These are phyloP conservation scores for Macquaria australasica DNA, from an alignment of 2,113 vertebrate species.

Conservation along the genomic window DNA sequence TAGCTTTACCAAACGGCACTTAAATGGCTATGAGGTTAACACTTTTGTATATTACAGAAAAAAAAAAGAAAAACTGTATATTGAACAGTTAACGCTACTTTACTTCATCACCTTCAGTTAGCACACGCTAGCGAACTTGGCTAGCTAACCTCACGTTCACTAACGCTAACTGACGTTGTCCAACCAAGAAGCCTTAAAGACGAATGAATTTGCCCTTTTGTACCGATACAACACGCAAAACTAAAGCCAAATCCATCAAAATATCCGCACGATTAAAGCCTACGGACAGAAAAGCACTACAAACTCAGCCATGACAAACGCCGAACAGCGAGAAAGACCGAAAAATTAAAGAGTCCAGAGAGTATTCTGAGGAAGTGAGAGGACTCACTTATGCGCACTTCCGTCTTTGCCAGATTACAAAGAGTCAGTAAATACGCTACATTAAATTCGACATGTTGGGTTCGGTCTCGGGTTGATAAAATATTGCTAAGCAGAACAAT, in stretches of 20 bases:
- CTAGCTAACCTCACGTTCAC: constrained; percentile 50
- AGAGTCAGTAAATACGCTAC: too few relatives aligned
- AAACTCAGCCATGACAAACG: not conserved
- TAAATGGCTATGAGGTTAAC: not conserved
- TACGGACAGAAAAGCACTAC: not conserved
- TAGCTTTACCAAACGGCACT: not conserved
- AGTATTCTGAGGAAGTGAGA: constrained; percentile 41
- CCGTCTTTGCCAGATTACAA: constrained; percentile 32
- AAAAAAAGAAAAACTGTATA: not conserved
- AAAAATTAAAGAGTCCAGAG: constrained; percentile 43
- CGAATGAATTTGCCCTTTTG: not conserved
- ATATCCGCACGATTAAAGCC: accelerated
- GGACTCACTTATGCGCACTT: not conserved
- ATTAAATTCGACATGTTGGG: too few relatives aligned
- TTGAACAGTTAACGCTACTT: not conserved
- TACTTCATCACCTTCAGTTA: constrained; percentile 16
- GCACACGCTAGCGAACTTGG: constrained; percentile 44
- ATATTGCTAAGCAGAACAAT: not conserved
- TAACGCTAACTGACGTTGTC: constrained; percentile 30
- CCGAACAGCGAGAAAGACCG: constrained; percentile 6
- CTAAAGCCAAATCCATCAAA: constrained; percentile 21
- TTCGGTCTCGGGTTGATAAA: not conserved
- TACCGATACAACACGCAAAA: not conserved
- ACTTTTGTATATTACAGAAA: not conserved
- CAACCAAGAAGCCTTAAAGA: constrained; percentile 22